Conservation (phyloP, 2,888 invertebrate genomes). For the Drosophila rubida region DNA sequence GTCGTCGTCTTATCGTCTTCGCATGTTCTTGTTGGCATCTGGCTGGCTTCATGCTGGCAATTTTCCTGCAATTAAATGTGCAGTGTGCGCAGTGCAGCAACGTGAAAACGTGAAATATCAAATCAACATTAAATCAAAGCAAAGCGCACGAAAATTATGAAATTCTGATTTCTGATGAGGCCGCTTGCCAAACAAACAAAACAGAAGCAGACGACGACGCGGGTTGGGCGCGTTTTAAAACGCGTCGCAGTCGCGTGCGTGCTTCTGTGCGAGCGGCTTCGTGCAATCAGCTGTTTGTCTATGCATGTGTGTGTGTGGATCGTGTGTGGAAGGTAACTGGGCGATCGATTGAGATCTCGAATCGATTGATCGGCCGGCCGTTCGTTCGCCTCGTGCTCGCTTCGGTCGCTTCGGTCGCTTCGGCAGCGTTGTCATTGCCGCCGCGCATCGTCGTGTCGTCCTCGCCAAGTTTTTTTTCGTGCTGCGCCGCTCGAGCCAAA, state of each 20-base stretch:
- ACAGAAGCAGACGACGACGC: slow-evolving; percentile 3
- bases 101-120: slow-evolving; percentile 5
- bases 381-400: no score
- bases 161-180: slow-evolving; percentile 41
- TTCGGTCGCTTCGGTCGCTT: slow-evolving; percentile 16
- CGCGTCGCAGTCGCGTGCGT: slow-evolving; percentile 47
- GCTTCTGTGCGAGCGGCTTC: slow-evolving; percentile 22
- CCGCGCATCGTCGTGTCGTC: slow-evolving; percentile 36
- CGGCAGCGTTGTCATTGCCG: slow-evolving; percentile 5
- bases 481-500: slow-evolving; percentile 35
- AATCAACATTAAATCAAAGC: slow-evolving; percentile 22
- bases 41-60: slow-evolving; percentile 41
- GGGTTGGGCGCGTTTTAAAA: slow-evolving; percentile 24
- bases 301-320: no score
- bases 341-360: slow-evolving; percentile 1
- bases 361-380: slow-evolving; percentile 22
- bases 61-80: slow-evolving; percentile 70
- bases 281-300: slow-evolving; percentile 17
- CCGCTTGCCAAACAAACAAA: not conserved
- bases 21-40: slow-evolving; percentile 44
- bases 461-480: slow-evolving; percentile 42
- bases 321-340: slow-evolving; percentile 13
- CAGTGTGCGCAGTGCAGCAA: no score
- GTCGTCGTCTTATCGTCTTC: slow-evolving; percentile 43
- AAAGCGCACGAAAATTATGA: slow-evolving; percentile 37